Evolutionary conservation across 2,888 invertebrate genomes (phyloP).

Genomic region (Epirrita christyi): DNA sequence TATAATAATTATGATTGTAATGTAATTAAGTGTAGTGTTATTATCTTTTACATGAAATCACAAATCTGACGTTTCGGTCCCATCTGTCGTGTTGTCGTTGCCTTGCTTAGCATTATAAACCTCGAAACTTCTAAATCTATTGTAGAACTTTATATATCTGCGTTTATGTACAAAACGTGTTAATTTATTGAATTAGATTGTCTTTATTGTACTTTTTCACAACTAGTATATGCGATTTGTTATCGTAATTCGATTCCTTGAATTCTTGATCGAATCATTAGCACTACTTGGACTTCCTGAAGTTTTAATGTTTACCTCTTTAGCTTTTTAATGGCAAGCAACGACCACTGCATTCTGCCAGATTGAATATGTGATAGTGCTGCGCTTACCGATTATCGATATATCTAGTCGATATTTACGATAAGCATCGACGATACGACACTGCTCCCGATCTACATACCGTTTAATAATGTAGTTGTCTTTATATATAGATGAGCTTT

Average conservation of each 20-base stretch:
- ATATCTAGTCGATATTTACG: constrained; percentile 23
- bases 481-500: constrained; percentile 79
- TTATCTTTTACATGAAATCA: constrained; percentile 79
- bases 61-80: constrained; percentile 66
- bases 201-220: constrained; percentile 24
- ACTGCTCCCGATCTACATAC: constrained; percentile 52
- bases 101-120: constrained; percentile 30
- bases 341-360: constrained; percentile 18
- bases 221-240: constrained; percentile 8
- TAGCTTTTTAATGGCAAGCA: constrained; percentile 15
- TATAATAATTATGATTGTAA: constrained; percentile 54
- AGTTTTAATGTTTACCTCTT: not conserved
- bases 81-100: constrained; percentile 57
- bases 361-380: constrained; percentile 20
- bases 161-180: constrained; percentile 31
- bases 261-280: not conserved
- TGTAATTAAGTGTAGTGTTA: constrained; percentile 80
- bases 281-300: not conserved
- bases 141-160: constrained; percentile 29
- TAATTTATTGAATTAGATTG: constrained; percentile 23
- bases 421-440: constrained; percentile 43
- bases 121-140: constrained; percentile 8
- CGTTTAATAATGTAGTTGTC: constrained; percentile 73
- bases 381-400: constrained; percentile 21
- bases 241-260: constrained; percentile 11